Evolutionary conservation across 30 jellyfish, hydroid and myxozoan genomes (phyloP).

Genomic region (Hydra vulgaris): DNA sequence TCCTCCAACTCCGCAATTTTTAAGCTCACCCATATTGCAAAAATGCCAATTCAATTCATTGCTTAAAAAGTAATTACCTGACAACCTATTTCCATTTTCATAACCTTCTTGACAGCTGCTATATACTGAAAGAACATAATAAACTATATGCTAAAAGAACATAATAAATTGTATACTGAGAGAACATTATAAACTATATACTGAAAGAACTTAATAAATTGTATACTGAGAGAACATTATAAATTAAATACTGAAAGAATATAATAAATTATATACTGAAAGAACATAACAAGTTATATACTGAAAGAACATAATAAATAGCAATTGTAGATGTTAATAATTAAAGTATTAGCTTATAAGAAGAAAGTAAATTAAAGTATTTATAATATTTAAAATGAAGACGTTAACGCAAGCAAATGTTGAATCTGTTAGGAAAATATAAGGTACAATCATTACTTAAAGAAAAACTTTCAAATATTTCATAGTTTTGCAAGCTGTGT

Average conservation of each 20-base stretch:
- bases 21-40: constrained; percentile 23
- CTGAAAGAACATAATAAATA: background rate
- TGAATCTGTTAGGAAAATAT: no score
- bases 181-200: background rate
- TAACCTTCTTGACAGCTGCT: constrained; percentile 21
- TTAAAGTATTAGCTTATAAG: no score
- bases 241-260: background rate
- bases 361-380: no score
- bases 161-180: background rate
- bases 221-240: background rate
- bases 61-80: constrained; percentile 11
- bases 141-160: background rate
- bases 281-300: background rate
- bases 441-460: background rate
- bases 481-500: background rate
- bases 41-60: constrained; percentile 19
- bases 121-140: background rate
- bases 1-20: constrained; percentile 30
- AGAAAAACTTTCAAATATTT: background rate
- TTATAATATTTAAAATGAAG: background rate
- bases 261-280: background rate
- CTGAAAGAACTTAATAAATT: background rate
- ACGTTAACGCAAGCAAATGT: background rate
- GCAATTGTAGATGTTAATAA: no score
- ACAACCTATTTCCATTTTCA: background rate